Conservation (phyloP, 2,888 invertebrate genomes). For the Lissonota sp. region DNA sequence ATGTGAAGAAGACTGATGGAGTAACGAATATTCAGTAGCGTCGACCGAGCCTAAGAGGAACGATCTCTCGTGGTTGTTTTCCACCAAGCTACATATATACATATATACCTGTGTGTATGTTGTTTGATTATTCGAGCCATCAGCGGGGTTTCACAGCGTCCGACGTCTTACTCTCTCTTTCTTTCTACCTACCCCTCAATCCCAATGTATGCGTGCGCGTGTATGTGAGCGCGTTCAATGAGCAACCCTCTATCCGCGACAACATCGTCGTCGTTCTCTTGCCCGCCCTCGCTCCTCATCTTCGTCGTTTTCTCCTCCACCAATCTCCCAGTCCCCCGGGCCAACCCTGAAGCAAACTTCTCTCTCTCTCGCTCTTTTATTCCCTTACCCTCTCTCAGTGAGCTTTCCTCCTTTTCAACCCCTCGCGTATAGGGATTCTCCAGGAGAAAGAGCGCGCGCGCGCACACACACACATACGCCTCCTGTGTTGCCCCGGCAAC, state of each 20-base stretch:
- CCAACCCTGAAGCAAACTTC: constrained; percentile 27
- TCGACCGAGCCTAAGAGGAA: background rate
- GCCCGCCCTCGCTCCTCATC: constrained; percentile 39
- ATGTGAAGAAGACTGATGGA: background rate
- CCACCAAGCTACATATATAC: background rate
- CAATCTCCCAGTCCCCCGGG: constrained; percentile 25
- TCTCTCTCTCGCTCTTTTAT: constrained; percentile 33
- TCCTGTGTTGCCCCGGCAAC: constrained; percentile 79
- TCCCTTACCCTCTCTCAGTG: constrained; percentile 30
- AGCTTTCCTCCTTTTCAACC: constrained; percentile 44
- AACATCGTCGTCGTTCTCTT: constrained; percentile 15
- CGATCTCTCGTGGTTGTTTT: constrained; percentile 16
- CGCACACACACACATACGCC: constrained; percentile 66
- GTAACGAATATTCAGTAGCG: constrained; percentile 1
- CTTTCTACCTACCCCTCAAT: constrained; percentile 22
- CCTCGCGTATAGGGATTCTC: constrained; percentile 7
- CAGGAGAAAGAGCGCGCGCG: constrained; percentile 68
- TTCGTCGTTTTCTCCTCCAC: constrained; percentile 46
- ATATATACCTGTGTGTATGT: constrained; percentile 42
- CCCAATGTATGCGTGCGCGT: background rate
- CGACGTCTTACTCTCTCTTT: constrained; percentile 35
- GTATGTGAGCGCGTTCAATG: constrained; percentile 28
- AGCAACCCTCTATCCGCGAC: background rate
- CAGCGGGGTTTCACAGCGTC: constrained; percentile 64
- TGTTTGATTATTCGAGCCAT: constrained; percentile 74